phyloP scores from a whole-genome alignment of 2,888 invertebrate genomes.

The Dynastes grantii region DNA sequence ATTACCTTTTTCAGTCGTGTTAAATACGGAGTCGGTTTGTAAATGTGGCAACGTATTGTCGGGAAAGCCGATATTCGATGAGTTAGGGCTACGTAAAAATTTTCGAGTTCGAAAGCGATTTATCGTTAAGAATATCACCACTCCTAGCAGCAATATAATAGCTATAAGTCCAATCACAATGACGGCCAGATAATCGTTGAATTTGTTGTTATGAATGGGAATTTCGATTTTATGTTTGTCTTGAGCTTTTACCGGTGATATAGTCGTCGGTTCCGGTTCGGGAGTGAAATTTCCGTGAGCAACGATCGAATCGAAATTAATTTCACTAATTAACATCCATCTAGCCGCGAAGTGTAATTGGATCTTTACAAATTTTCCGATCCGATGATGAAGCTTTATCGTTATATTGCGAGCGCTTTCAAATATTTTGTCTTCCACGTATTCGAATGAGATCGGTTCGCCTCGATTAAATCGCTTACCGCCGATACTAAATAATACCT shows the following conservation, averaged over 20 bases:
- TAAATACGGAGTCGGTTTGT: slow-evolving; percentile 73
- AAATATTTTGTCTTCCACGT: slow-evolving; percentile 84
- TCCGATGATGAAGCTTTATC: slow-evolving; percentile 85
- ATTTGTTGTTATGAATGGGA: slow-evolving; percentile 76
- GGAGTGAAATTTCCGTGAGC: slow-evolving; percentile 84
- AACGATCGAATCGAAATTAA: slow-evolving; percentile 87
- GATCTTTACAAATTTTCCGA: slow-evolving; percentile 86
- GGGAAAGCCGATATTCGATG: slow-evolving; percentile 74
- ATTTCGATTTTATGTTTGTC: slow-evolving; percentile 72
- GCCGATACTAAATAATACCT: slow-evolving; percentile 86
- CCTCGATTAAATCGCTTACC: slow-evolving; percentile 82
- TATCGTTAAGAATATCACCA: slow-evolving; percentile 82
- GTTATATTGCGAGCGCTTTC: slow-evolving; percentile 87
- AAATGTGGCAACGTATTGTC: slow-evolving; percentile 68
- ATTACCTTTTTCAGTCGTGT: slow-evolving; percentile 68
- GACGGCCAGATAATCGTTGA: slow-evolving; percentile 84
- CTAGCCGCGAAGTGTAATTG: slow-evolving; percentile 85
- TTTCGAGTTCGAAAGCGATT: slow-evolving; percentile 82
- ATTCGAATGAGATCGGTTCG: slow-evolving; percentile 82
- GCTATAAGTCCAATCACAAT: slow-evolving; percentile 85
- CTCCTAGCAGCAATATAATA: slow-evolving; percentile 81
- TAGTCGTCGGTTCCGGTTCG: slow-evolving; percentile 76
- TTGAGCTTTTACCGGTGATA: slow-evolving; percentile 71
- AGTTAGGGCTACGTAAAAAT: slow-evolving; percentile 81
- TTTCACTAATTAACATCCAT: slow-evolving; percentile 94